These are phyloP conservation scores for Dryobotodes eremita DNA, from an alignment of 2,888 invertebrate species.

Conservation along the genomic window DNA sequence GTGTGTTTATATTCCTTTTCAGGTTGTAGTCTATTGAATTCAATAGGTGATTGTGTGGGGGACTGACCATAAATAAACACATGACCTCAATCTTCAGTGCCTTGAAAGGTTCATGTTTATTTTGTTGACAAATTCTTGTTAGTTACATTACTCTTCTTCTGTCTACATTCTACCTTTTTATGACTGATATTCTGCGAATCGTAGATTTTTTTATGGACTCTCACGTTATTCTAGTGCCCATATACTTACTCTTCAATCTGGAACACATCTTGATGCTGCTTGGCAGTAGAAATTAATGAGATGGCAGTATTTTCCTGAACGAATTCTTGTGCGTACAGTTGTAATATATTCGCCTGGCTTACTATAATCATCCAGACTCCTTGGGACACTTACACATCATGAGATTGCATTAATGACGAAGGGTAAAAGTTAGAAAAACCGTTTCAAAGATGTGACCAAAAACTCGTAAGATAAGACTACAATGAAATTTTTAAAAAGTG, in stretches of 20 bases:
- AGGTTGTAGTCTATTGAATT: constrained; percentile 34
- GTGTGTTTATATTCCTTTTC: constrained; percentile 39
- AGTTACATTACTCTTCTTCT: background rate
- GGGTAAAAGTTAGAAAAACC: too few species aligned
- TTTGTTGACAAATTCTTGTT: constrained; percentile 28
- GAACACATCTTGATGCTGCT: background rate
- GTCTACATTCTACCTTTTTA: background rate
- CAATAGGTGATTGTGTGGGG: constrained; percentile 49
- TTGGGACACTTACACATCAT: too few species aligned
- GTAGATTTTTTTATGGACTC: too few species aligned
- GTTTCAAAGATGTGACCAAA: too few species aligned
- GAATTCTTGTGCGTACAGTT: background rate
- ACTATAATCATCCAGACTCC: background rate
- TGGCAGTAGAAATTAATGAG: background rate
- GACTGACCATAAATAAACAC: constrained; percentile 41
- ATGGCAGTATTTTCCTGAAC: background rate
- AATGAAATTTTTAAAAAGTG: too few species aligned
- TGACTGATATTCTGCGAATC: background rate
- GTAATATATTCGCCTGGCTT: background rate
- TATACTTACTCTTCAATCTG: background rate
- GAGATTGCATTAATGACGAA: too few species aligned
- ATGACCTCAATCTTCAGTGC: constrained; percentile 52
- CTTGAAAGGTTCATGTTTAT: constrained; percentile 15
- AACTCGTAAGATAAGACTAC: too few species aligned
- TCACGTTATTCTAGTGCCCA: too few species aligned